A percentile compares a stretch with the other conserved stretches of the same genome.
These are phyloP conservation scores for Zosterops pallidus DNA, from an alignment of 2,113 vertebrate genomes.

Conservation along the genomic window DNA sequence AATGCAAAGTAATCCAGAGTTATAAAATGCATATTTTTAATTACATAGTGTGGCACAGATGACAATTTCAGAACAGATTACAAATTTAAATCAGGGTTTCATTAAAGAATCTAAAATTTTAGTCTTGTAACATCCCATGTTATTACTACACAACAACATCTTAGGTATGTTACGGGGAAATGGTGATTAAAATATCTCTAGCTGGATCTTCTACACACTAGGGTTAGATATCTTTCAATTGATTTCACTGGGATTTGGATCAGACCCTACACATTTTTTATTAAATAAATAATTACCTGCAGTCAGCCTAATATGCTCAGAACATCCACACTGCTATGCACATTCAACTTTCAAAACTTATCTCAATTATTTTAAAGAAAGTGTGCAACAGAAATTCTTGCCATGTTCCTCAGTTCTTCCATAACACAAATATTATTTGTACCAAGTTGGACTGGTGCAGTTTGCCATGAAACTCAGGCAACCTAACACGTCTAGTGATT, in stretches of 20 bases:
- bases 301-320: neutral
- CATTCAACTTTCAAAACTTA: neutral
- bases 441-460: neutral
- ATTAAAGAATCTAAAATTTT: neutral
- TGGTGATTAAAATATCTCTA: neutral
- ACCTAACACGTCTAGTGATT: neutral
- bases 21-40: neutral
- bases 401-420: neutral
- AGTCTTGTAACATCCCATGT: neutral
- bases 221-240: neutral
- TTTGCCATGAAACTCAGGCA: neutral
- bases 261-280: neutral
- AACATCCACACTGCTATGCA: neutral
- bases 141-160: neutral
- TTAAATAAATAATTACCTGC: neutral
- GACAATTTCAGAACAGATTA: neutral
- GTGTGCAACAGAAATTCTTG: neutral
- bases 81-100: neutral
- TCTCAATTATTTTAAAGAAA: neutral
- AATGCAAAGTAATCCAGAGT: neutral
- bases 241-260: neutral
- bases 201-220: neutral
- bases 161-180: neutral
- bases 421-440: neutral
- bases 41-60: neutral